Base-by-base conservation (phyloP, 1,140 invertebrate genomes). In the Drosophila repletoides region DNA sequence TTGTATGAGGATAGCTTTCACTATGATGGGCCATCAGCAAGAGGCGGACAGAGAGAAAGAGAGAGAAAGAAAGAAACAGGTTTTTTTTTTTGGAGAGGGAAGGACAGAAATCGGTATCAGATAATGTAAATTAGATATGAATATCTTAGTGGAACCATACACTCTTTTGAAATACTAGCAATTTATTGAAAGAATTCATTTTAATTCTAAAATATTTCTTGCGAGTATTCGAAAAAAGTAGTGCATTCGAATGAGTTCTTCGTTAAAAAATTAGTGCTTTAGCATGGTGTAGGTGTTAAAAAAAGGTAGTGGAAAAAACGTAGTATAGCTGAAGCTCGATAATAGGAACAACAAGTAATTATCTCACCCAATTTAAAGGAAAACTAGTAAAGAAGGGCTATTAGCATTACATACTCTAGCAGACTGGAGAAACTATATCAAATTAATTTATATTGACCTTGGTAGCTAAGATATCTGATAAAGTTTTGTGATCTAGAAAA, bases 231-330 rank as follows among this genome's bases (percentile, higher is more conserved):
- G 10, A 19, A 17, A 5, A 6, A 3, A 7, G 34, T 10, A 51
- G 51, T 24, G 34, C 14, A 28, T 26, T 15, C 29, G 17, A 56
- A 56, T 43, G 36, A 17, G 45, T n/a, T n/a, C n/a, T n/a, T n/a
- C n/a, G n/a, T n/a, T n/a, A n/a, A n/a, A n/a, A n/a, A n/a, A n/a
- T n/a, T n/a, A n/a, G n/a, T 24, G n/a, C 29, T 17, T 14, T 14
- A 59, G 43, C 56, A 59, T 38, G n/a, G 22, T 46, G 33, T 40
- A 60, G 24, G 17, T 49, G 56, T 49, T 41, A 14, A 55, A 21
- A 31, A 41, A 33, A 15, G 7, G 14, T 60, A 22, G n/a, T 38
- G 7, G 12, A 31, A 31, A 31, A 46, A 17, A 46, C 10, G 26
- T 14, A 49, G 5, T 34, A 34, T 28, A 51, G 24, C 9, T 4